Evolutionary conservation across 2,113 vertebrate species (phyloP).

Genomic region (Stegostoma tigrinum): DNA sequence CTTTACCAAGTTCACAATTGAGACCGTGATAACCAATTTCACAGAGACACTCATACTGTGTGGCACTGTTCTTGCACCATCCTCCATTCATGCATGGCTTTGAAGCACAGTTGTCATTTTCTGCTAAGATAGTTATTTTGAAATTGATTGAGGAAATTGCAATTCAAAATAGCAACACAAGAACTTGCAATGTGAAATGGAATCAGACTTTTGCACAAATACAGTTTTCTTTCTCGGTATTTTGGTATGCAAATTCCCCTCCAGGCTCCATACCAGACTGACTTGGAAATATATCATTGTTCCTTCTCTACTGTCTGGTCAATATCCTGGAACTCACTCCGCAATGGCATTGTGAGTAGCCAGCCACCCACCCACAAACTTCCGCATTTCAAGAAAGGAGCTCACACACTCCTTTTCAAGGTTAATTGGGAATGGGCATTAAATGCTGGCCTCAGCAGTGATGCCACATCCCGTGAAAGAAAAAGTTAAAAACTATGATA

Average conservation of each 20-base stretch:
- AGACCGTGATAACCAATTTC: constrained; percentile 56
- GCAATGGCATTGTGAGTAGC: not conserved
- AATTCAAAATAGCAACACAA: not conserved
- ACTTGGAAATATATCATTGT: not conserved
- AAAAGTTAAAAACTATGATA: not conserved
- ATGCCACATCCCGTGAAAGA: not conserved
- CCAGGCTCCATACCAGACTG: not conserved
- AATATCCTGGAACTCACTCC: not conserved
- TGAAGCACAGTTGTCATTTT: constrained; percentile 60
- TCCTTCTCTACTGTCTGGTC: not conserved
- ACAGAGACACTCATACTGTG: constrained; percentile 69
- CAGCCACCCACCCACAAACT: not conserved
- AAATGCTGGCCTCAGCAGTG: not conserved
- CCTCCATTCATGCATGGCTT: constrained; percentile 73
- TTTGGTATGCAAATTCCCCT: not conserved
- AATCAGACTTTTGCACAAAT: not conserved
- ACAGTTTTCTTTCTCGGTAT: not conserved
- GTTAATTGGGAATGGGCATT: not conserved
- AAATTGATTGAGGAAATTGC: not conserved
- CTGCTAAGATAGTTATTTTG: constrained; percentile 45
- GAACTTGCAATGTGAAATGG: not conserved
- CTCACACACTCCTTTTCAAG: not conserved
- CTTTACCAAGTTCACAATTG: constrained; percentile 60
- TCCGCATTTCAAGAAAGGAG: not conserved
- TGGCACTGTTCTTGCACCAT: constrained; percentile 59